A percentile compares a stretch with the other conserved stretches of the same genome.
phyloP scores from a whole-genome alignment of 2,888 invertebrate genomes.

The Linnaemya vulpina region DNA sequence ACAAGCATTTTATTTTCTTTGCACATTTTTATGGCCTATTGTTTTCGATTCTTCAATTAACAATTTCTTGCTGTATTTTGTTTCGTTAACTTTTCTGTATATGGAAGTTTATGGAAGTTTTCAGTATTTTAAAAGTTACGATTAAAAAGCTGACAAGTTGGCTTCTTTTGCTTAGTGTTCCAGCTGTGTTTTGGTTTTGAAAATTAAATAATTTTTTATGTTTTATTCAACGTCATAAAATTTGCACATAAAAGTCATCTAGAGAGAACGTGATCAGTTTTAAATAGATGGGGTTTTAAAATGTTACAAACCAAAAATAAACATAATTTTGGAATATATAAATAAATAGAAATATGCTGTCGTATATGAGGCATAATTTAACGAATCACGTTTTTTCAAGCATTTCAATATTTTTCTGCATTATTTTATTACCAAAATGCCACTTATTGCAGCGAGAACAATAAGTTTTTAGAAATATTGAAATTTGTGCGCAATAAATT shows the following conservation, averaged over 20 bases:
- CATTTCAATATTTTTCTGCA: background rate
- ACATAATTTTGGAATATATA: conserved; percentile 7
- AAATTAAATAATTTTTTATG: conserved; percentile 25
- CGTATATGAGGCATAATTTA: background rate
- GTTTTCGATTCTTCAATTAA: conserved; percentile 3
- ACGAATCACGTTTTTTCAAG: conserved; percentile 47
- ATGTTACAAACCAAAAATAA: background rate
- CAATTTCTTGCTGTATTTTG: background rate
- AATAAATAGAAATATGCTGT: background rate
- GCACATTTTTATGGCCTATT: conserved; percentile 21
- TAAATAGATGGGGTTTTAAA: conserved; percentile 4
- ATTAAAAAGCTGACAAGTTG: conserved; percentile 19
- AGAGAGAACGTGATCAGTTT: conserved; percentile 56
- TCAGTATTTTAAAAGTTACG: conserved; percentile 21
- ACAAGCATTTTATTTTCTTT: background rate
- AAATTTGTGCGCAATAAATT: no score
- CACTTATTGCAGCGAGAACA: no score
- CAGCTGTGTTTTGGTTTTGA: conserved; percentile 47
- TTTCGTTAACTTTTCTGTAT: background rate
- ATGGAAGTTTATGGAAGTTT: background rate
- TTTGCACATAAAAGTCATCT: conserved; percentile 31
- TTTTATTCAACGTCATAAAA: conserved; percentile 20
- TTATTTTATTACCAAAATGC: background rate
- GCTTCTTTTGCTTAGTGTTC: background rate
- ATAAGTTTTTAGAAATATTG: no score